Percentiles rank a stretch among this genome's conserved stretches.
phyloP scores from a whole-genome alignment of 2,797 vertebrate genomes.

The Sebastes trivittatus region DNA sequence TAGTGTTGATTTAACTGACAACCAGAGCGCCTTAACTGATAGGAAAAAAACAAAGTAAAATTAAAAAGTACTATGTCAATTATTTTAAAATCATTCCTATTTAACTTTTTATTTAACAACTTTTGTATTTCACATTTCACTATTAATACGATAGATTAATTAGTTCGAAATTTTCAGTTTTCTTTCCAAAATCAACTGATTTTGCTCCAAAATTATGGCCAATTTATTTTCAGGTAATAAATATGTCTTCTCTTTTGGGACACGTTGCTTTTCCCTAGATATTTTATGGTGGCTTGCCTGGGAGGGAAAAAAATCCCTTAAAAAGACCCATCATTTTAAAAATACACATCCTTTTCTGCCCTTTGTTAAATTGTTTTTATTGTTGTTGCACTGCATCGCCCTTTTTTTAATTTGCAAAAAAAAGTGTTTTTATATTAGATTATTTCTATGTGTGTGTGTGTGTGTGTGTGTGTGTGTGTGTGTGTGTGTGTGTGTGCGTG shows the following conservation, averaged over 20 bases:
- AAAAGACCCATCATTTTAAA: neutral
- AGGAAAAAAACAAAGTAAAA: neutral
- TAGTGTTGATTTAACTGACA: neutral
- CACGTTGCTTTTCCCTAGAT: slow-evolving; percentile 2
- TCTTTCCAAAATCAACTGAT: neutral
- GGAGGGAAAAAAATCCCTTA: neutral
- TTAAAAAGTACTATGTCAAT: neutral
- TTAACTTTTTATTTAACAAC: neutral
- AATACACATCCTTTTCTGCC: neutral
- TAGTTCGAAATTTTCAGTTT: neutral
- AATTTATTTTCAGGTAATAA: neutral
- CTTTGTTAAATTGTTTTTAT: neutral
- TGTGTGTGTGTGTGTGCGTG: neutral
- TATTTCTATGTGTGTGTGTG: neutral
- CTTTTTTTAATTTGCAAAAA: too few species aligned
- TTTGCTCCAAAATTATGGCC: neutral
- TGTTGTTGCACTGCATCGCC: neutral
- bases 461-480: neutral
- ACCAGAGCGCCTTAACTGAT: neutral
- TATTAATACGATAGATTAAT: neutral
- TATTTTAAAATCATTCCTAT: neutral
- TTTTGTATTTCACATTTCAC: neutral
- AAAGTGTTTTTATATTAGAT: too few species aligned
- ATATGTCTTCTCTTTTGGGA: slow-evolving; percentile 2
- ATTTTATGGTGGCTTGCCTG: neutral